A percentile compares a stretch with the other conserved stretches of the same genome.
phyloP scores from a whole-genome alignment of 1,140 invertebrate genomes.

The Macrotrachela quadricornifera region DNA sequence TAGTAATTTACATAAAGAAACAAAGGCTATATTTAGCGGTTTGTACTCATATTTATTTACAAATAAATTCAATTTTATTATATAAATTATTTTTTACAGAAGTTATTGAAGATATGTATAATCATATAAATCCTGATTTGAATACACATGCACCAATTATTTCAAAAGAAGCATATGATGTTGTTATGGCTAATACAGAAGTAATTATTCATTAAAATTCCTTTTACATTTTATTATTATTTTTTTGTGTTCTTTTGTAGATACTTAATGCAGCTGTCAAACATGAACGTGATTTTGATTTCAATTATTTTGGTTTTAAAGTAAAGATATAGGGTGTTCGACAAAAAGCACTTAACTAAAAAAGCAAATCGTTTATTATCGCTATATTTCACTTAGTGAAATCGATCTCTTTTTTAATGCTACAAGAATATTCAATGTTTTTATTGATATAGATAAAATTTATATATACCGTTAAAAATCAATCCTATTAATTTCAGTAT shows the following conservation, averaged over 20 bases:
- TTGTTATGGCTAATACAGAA: conserved; percentile 68
- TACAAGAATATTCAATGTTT: neutral
- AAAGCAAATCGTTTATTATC: too few species aligned
- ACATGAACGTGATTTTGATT: conserved; percentile 85
- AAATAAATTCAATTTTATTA: conserved; percentile 1
- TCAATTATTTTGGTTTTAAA: conserved; percentile 94
- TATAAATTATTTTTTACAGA: conserved; percentile 42
- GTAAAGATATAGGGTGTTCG: too few species aligned
- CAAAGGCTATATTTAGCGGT: conserved; percentile 26
- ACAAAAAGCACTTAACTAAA: too few species aligned
- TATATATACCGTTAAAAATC: too few species aligned
- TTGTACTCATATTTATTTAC: conserved; percentile 2
- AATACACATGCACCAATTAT: conserved; percentile 53
- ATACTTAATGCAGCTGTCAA: conserved; percentile 81
- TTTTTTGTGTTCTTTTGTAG: conserved; percentile 11
- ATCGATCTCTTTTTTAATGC: too few species aligned
- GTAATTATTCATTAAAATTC: conserved; percentile 17
- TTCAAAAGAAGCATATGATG: conserved; percentile 53
- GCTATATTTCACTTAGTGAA: too few species aligned
- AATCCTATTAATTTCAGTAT: too few species aligned
- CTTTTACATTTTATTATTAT: neutral
- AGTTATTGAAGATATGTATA: conserved; percentile 66
- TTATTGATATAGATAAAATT: too few species aligned
- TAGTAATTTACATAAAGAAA: conserved; percentile 88
- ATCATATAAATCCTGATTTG: conserved; percentile 49